Percentiles rank a stretch among this genome's conserved stretches.
phyloP scores from a whole-genome alignment of 2,888 invertebrate species.

The Lepetodrilus schrolli region DNA sequence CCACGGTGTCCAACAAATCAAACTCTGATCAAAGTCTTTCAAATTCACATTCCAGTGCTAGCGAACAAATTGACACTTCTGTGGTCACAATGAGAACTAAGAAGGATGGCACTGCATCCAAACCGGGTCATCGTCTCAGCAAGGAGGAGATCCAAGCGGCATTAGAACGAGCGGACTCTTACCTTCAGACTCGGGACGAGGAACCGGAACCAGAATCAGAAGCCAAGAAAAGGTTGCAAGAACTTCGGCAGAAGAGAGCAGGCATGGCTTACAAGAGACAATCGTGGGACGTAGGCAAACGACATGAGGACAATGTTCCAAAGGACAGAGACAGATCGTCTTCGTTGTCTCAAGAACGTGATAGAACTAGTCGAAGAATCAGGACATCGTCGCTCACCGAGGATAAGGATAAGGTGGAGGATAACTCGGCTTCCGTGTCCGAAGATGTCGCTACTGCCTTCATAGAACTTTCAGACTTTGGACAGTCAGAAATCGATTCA shows the following conservation, averaged over 20 bases:
- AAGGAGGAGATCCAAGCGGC: slow-evolving; percentile 65
- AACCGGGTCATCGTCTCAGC: slow-evolving; percentile 54
- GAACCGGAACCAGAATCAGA: slow-evolving; percentile 33
- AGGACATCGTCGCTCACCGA: background rate
- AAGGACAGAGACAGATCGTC: background rate
- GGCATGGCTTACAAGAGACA: background rate
- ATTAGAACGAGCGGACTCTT: slow-evolving; percentile 60
- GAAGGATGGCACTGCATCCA: slow-evolving; percentile 37
- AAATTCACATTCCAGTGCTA: background rate
- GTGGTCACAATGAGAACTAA: slow-evolving; percentile 34
- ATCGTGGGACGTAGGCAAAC: slow-evolving; percentile 10
- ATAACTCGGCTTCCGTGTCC: background rate
- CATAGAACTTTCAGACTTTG: slow-evolving; percentile 5
- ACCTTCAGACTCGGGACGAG: slow-evolving; percentile 53
- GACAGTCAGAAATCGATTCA: background rate
- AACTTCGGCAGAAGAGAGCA: slow-evolving; percentile 21
- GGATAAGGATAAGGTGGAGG: background rate
- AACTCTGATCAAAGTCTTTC: slow-evolving; percentile 23
- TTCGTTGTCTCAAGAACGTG: background rate
- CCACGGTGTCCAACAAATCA: background rate
- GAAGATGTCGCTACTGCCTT: slow-evolving; percentile 7
- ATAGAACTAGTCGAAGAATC: background rate
- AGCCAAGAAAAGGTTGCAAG: slow-evolving; percentile 44
- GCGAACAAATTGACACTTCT: slow-evolving; percentile 15
- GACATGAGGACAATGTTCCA: background rate